Conservation (phyloP, 2,797 vertebrate species). For the Scarus forsteni region DNA sequence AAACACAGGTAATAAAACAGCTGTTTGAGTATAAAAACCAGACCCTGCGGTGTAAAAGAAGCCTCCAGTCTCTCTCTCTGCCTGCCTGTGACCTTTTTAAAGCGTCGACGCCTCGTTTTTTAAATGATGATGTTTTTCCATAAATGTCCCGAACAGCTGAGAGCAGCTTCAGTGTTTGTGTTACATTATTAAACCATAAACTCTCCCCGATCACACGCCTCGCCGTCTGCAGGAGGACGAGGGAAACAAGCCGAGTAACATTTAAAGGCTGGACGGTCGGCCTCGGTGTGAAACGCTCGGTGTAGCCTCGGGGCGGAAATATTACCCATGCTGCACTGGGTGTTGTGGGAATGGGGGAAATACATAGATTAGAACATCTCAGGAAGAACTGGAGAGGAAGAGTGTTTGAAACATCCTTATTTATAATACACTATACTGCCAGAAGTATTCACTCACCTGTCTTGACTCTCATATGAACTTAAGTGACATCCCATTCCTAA, state of each 20-base stretch:
- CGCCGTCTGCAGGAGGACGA: background rate
- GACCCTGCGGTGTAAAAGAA: no score
- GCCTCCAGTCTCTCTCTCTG: background rate
- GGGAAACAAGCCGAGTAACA: constrained; percentile 51
- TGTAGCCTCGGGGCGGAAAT: constrained; percentile 32
- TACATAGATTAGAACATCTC: constrained; percentile 7
- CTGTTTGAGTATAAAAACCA: no score
- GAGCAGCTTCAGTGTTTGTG: background rate
- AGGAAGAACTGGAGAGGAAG: background rate
- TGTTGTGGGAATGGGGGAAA: background rate
- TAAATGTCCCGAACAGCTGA: background rate
- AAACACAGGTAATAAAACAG: no score
- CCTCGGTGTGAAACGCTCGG: constrained; percentile 33
- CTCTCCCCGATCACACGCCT: background rate
- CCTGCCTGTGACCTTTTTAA: constrained; percentile 33
- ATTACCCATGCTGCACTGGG: background rate
- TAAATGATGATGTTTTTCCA: background rate
- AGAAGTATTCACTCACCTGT: no score
- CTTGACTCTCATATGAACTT: no score
- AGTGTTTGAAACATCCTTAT: no score
- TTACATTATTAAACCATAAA: constrained; percentile 2
- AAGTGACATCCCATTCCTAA: no score
- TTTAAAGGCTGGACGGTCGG: constrained; percentile 37
- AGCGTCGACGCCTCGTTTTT: background rate
- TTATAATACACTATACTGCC: no score